A percentile compares a stretch with the other conserved stretches of the same genome.
Conservation (phyloP, 2,797 vertebrate species). For the Crax fasciolata region DNA sequence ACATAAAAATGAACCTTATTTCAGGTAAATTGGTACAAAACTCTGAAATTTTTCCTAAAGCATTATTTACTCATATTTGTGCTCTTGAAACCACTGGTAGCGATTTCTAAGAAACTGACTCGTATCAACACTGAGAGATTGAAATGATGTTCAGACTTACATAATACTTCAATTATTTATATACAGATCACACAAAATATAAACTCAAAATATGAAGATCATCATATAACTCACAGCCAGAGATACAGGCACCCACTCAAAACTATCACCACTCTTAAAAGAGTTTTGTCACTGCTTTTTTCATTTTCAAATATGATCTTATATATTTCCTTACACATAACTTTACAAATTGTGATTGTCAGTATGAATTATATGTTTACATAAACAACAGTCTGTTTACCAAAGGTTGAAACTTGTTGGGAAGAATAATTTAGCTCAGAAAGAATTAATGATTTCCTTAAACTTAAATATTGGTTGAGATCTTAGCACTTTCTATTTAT, state of each 20-base stretch:
- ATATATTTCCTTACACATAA: neutral
- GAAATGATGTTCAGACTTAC: neutral
- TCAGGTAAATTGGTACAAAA: neutral
- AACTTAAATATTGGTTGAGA: fast-evolving
- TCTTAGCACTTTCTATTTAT: neutral
- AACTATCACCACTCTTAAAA: neutral
- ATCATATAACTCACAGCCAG: neutral
- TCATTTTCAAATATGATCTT: neutral
- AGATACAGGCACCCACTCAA: neutral
- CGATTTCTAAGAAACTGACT: neutral
- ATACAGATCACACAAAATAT: neutral
- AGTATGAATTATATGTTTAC: neutral
- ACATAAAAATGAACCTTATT: neutral
- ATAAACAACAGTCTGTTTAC: neutral
- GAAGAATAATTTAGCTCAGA: neutral
- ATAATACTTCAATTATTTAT: neutral
- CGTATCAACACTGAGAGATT: neutral
- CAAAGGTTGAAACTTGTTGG: neutral
- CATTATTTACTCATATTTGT: neutral
- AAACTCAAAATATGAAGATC: neutral
- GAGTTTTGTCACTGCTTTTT: neutral
- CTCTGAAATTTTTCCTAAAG: neutral
- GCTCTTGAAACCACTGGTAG: neutral
- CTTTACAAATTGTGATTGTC: neutral
- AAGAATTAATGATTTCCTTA: neutral